Evolutionary conservation across 2,113 vertebrate species (phyloP).

Genomic region (Daphoenositta chrysoptera): DNA sequence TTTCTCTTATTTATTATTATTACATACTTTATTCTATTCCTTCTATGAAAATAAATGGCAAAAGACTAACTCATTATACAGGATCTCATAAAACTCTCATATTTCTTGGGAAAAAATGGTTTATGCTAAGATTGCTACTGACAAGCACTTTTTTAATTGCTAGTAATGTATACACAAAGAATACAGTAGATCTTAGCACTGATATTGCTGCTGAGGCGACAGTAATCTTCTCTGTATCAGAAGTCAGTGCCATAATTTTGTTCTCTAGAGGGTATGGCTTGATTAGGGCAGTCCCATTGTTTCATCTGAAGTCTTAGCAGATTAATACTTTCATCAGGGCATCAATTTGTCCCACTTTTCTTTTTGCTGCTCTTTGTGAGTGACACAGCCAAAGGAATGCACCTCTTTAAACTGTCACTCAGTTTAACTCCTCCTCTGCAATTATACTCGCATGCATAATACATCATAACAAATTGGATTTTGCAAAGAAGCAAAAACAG

Average conservation of each 20-base stretch:
- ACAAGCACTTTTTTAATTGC: conserved; percentile 58
- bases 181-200: neutral
- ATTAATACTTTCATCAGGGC: conserved; percentile 55
- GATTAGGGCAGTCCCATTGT: conserved; percentile 32
- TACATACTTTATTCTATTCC: conserved; percentile 26
- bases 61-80: conserved; percentile 50
- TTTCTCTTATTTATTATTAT: conserved; percentile 57
- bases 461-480: conserved; percentile 72
- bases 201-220: neutral
- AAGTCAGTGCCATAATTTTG: neutral
- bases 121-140: conserved; percentile 14
- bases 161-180: conserved; percentile 12
- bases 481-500: conserved; percentile 42
- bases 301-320: conserved; percentile 53
- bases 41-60: conserved; percentile 47
- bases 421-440: conserved; percentile 65
- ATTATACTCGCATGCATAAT: conserved; percentile 69
- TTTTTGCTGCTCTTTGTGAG: conserved; percentile 38
- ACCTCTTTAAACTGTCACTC: conserved; percentile 62
- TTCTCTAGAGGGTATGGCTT: neutral
- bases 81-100: conserved; percentile 11
- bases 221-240: conserved; percentile 6
- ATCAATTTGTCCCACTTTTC: conserved; percentile 56
- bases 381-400: conserved; percentile 54
- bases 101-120: conserved; percentile 7